These are phyloP conservation scores for Beris chalybata DNA, from an alignment of 2,888 invertebrate genomes.

Conservation along the genomic window DNA sequence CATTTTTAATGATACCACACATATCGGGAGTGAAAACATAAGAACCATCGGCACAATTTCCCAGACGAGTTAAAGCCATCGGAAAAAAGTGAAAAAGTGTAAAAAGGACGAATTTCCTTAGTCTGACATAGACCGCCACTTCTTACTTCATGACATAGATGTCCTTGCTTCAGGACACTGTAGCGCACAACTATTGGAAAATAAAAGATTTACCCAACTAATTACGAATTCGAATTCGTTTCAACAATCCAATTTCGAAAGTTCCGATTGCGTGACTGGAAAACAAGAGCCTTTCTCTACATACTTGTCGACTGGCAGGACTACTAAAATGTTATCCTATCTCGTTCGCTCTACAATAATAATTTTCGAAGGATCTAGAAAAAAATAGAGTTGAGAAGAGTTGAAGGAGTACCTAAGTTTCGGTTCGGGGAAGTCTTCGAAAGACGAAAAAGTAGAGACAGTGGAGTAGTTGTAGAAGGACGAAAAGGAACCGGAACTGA, in stretches of 20 bases:
- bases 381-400: not conserved
- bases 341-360: not conserved
- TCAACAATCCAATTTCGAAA: constrained; percentile 34
- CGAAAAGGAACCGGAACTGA: not conserved
- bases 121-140: not conserved
- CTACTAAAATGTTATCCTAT: not conserved
- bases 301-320: not conserved
- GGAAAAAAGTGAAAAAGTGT: not conserved
- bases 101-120: no score
- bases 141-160: not conserved
- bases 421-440: not conserved
- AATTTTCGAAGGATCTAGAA: not conserved
- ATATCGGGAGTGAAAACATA: no score
- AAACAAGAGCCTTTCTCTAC: constrained; percentile 11
- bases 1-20: no score
- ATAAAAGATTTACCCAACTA: constrained; percentile 29
- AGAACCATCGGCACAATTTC: no score
- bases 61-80: no score
- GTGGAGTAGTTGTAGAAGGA: not conserved
- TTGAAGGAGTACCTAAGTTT: not conserved
- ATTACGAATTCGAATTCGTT: constrained; percentile 32
- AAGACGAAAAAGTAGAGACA: not conserved
- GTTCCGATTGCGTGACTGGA: constrained; percentile 34
- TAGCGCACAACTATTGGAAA: constrained; percentile 1
- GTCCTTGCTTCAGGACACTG: not conserved